Base-by-base conservation (phyloP, 2,797 vertebrate genomes). In the Platyrinchus mystaceus region DNA sequence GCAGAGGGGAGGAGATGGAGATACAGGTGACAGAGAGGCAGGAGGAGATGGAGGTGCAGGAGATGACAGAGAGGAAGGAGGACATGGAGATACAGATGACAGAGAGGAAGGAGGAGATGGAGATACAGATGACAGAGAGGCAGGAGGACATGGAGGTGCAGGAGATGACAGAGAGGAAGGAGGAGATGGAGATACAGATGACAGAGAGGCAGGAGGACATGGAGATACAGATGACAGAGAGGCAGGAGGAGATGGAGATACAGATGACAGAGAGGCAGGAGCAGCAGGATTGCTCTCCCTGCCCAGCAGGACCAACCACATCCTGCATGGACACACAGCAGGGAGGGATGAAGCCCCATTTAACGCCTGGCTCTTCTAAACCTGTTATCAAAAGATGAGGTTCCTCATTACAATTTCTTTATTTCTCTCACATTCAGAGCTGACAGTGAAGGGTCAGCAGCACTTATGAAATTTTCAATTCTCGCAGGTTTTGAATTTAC, bases 401-500 rank as follows among this genome's bases (percentile, higher is more conserved):
- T 24, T 67, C 71, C 67, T 96, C 82, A 62, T 94, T 92, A 84
- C 69, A 67, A 93, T 93, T 85, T 81, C 58, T 93, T 93, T 84
- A 84, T 69, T 58, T 75, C 77, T 84, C 82, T 88, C 67, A 28
- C 19, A 50, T 20, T 55, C 79, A 28, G 58, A 69, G 84, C 41
- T 64, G 60, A 84, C 92, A 83, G 75, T 1, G 2, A 95, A 95
- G 96, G 96, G 97, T 97, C 97, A 97, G 79, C 68, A 90, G 90
- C 90, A 83, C 89, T 88, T 87, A 37, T 47, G 76, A 89, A 95
- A 96, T 95, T 80, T 84, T 13, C 89, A 96, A 49, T 95, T 96
- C 96, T 97, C 86, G 1, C 87, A 96, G 95, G 90, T 90, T 93
- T 97, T 95, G 94, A 90, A 95, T 97, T 95, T 96, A 95, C 91